A percentile compares a stretch with the other conserved stretches of the same genome.
These are phyloP conservation scores for Percina caprodes DNA, from an alignment of 2,113 vertebrate species.

Conservation along the genomic window DNA sequence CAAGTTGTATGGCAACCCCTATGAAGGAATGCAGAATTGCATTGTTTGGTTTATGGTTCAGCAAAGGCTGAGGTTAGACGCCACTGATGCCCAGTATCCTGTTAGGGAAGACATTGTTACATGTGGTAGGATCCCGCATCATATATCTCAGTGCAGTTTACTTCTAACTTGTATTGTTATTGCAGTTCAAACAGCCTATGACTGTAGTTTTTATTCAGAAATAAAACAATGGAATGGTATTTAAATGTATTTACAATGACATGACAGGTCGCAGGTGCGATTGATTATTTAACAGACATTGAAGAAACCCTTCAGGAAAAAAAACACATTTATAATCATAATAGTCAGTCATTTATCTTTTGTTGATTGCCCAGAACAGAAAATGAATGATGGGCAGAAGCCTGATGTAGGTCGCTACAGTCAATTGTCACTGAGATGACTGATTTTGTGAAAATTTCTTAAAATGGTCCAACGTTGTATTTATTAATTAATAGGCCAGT, in stretches of 20 bases:
- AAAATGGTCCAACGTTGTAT: not conserved
- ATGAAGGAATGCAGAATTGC: constrained; percentile 16
- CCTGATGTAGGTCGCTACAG: not conserved
- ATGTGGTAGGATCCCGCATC: constrained; percentile 31
- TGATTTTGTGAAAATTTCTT: not conserved
- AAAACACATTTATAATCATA: no score
- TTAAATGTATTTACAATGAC: not conserved
- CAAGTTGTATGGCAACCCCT: constrained; percentile 5
- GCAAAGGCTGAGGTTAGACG: constrained; percentile 30
- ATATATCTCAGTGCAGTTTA: constrained; percentile 20
- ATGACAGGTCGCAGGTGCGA: not conserved
- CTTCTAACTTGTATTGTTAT: not conserved
- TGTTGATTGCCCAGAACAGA: not conserved
- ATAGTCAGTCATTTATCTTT: not conserved
- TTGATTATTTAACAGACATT: not conserved
- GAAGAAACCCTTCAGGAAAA: not conserved
- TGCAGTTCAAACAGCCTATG: not conserved
- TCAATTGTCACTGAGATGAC: not conserved
- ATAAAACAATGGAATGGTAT: not conserved
- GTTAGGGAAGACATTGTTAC: not conserved
- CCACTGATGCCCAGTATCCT: constrained; percentile 24
- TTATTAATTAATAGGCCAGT: not conserved
- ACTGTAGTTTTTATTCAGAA: not conserved
- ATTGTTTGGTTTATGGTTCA: constrained; percentile 19
- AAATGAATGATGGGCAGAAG: not conserved